Percentiles rank a stretch among this genome's conserved stretches.
Evolutionary conservation across 1,140 invertebrate genomes (phyloP).

Genomic region (Delia radicum): DNA sequence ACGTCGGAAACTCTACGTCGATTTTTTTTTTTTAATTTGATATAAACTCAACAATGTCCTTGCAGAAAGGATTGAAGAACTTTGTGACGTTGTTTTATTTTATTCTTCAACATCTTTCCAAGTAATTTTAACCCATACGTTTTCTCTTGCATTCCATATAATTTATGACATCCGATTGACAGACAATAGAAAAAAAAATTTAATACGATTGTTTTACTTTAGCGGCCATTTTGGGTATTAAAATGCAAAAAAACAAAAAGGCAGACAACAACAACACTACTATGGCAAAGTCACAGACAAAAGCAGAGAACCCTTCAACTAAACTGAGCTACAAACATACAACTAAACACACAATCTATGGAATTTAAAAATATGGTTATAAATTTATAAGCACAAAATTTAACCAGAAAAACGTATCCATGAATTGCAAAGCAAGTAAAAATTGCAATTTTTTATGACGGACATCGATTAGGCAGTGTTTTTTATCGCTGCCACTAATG

Average conservation of each 20-base stretch:
- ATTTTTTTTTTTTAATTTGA: no score
- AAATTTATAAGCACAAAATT: no score
- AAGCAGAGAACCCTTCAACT: not conserved
- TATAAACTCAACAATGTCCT: not conserved
- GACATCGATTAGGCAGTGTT: not conserved
- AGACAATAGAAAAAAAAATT: not conserved
- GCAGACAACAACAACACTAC: not conserved
- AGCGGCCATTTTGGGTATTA: conserved; percentile 32
- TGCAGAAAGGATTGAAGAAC: not conserved
- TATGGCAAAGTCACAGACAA: not conserved
- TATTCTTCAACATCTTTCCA: not conserved
- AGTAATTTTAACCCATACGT: not conserved
- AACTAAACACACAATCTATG: not conserved
- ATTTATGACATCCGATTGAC: not conserved
- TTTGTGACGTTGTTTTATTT: not conserved
- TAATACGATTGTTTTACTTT: conserved; percentile 14
- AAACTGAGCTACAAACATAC: not conserved
- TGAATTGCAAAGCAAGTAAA: no score
- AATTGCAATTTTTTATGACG: not conserved
- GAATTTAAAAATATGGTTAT: no score
- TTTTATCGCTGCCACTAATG: not conserved
- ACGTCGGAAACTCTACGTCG: no score
- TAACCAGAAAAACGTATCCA: no score
- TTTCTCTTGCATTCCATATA: not conserved
- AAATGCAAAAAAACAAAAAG: conserved; percentile 21